Evolutionary conservation across 2,113 vertebrate species (phyloP).

Genomic region (Eupsittula cactorum): DNA sequence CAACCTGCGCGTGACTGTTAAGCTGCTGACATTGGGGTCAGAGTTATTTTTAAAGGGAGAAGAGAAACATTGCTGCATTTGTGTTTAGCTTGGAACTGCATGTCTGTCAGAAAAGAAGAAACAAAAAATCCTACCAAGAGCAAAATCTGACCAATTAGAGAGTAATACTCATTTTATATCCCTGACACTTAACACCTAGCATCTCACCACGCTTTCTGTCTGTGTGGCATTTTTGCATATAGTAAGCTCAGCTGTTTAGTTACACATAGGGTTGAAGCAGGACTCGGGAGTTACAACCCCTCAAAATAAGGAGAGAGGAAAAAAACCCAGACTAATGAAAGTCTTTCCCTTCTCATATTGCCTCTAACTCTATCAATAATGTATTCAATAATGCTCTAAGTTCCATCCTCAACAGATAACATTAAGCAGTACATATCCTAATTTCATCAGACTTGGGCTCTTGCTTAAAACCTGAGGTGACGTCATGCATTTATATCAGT

Average conservation of each 20-base stretch:
- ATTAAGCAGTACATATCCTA: neutral
- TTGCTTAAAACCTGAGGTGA: constrained; percentile 34
- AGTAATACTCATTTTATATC: neutral
- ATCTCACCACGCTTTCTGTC: neutral
- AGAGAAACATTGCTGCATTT: neutral
- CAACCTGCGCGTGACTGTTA: neutral
- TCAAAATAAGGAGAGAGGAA: neutral
- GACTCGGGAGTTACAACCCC: neutral
- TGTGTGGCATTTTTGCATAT: neutral
- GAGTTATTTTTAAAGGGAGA: neutral
- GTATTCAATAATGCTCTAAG: constrained; percentile 20
- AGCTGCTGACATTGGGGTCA: neutral
- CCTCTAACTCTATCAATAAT: constrained; percentile 36
- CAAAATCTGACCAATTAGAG: neutral
- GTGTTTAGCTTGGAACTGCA: neutral
- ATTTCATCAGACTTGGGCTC: constrained; percentile 51
- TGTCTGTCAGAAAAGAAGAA: neutral
- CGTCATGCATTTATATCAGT: constrained; percentile 51
- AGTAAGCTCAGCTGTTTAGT: neutral
- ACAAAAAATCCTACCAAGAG: neutral
- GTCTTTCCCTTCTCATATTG: constrained; percentile 8
- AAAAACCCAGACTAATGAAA: neutral
- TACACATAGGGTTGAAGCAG: neutral
- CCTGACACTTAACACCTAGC: neutral
- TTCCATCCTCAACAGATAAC: constrained; percentile 41